phyloP scores from a whole-genome alignment of 2,113 vertebrate genomes.

The Eupsittula cactorum region DNA sequence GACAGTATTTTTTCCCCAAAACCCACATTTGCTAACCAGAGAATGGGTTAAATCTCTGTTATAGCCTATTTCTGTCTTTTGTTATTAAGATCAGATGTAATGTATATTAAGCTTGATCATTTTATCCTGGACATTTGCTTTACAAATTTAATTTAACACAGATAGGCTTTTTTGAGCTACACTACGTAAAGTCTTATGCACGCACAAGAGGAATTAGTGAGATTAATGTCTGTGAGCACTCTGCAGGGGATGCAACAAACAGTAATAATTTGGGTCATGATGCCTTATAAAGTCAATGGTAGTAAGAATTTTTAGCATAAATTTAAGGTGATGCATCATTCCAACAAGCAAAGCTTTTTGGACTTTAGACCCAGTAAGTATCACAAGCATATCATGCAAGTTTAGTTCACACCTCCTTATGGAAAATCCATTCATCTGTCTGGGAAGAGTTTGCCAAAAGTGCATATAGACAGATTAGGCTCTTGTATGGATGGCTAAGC shows the following conservation, averaged over 20 bases:
- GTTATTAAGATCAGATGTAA: not conserved
- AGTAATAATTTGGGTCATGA: not conserved
- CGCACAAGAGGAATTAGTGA: slow-evolving; percentile 18
- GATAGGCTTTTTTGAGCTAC: not conserved
- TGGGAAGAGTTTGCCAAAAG: slow-evolving; percentile 4
- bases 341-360: not conserved
- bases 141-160: slow-evolving; percentile 9
- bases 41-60: not conserved
- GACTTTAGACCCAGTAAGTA: not conserved
- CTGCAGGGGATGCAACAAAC: not conserved
- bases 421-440: slow-evolving; percentile 3
- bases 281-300: not conserved
- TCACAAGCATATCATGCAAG: not conserved
- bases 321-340: not conserved
- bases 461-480: not conserved
- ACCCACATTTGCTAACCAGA: not conserved
- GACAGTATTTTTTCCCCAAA: not conserved
- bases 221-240: not conserved
- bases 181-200: not conserved
- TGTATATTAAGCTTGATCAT: not conserved
- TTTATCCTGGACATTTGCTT: not conserved
- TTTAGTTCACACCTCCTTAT: not conserved
- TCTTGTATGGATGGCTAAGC: not conserved
- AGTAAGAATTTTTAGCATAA: not conserved
- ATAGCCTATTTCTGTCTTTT: not conserved